Conservation (phyloP, 1,140 invertebrate species). For the Drosophila ironensis region DNA sequence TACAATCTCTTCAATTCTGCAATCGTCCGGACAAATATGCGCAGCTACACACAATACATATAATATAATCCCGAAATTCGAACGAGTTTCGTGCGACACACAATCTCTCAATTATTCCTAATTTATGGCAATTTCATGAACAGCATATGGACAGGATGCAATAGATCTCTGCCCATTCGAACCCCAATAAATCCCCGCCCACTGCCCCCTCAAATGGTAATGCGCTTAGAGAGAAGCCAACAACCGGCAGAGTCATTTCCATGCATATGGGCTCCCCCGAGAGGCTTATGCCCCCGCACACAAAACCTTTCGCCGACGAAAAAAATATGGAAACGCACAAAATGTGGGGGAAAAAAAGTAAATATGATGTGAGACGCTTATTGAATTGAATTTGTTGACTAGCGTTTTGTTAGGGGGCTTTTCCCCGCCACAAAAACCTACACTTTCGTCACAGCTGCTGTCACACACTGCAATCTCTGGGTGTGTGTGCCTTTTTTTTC, state of each 20-base stretch:
- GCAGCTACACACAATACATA: neutral
- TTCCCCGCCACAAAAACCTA: conserved; percentile 20
- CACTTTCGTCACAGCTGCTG: conserved; percentile 54
- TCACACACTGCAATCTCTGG: conserved; percentile 47
- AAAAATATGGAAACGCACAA: conserved; percentile 13
- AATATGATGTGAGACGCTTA: conserved; percentile 63
- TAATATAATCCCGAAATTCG: conserved; percentile 11
- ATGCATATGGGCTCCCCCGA: conserved; percentile 33
- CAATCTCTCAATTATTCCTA: conserved; percentile 38
- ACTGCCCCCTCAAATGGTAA: conserved; percentile 32
- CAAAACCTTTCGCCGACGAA: neutral
- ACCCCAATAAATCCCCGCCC: neutral
- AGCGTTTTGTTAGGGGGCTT: conserved; percentile 29
- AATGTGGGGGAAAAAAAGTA: conserved; percentile 11
- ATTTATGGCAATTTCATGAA: conserved; percentile 35
- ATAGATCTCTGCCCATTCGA: conserved; percentile 5
- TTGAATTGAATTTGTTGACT: conserved; percentile 76
- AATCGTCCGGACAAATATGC: no score
- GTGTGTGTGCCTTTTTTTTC: neutral
- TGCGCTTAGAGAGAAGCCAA: conserved; percentile 54
- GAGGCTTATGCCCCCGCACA: neutral
- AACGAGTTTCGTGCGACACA: conserved; percentile 14
- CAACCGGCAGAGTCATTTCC: conserved; percentile 37
- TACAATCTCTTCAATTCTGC: no score
- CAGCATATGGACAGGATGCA: conserved; percentile 19